Conservation (phyloP, 2,797 vertebrate species). For the Nyctalus aviator region DNA sequence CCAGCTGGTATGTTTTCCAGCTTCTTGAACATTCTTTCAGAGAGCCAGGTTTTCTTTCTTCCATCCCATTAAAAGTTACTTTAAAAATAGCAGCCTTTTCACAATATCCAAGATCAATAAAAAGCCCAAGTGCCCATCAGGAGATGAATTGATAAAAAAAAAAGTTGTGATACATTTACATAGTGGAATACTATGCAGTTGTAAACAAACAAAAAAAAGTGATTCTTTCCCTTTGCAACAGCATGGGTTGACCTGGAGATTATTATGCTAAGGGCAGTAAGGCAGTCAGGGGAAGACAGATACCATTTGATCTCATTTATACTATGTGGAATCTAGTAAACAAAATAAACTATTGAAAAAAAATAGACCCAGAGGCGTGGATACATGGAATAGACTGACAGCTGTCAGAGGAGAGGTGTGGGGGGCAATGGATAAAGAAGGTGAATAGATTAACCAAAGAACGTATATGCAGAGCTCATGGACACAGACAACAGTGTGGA, state of each 20-base stretch:
- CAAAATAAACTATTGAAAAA: not conserved
- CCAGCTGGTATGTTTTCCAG: not conserved
- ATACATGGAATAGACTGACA: not conserved
- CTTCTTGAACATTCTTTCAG: constrained; percentile 9
- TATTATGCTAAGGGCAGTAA: not conserved
- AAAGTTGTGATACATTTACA: not conserved
- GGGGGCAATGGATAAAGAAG: not conserved
- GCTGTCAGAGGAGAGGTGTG: not conserved
- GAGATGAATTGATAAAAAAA: not conserved
- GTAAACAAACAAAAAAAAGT: not conserved
- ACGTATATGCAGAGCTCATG: not conserved
- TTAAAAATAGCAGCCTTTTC: not conserved
- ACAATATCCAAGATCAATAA: not conserved
- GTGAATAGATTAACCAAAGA: not conserved
- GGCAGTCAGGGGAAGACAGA: not conserved
- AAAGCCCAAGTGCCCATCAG: not conserved
- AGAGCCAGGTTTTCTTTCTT: not conserved
- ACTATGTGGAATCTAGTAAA: not conserved
- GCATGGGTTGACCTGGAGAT: not conserved
- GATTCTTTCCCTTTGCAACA: not conserved
- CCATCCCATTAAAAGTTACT: not conserved
- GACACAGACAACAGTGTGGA: not conserved
- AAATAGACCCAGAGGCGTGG: not conserved
- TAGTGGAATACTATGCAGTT: not conserved
- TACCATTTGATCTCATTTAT: not conserved